A percentile compares a stretch with the other conserved stretches of the same genome.
Evolutionary conservation across 30 jellyfish, hydroid and myxozoan species (phyloP).

Genomic region (Mastigias papua): DNA sequence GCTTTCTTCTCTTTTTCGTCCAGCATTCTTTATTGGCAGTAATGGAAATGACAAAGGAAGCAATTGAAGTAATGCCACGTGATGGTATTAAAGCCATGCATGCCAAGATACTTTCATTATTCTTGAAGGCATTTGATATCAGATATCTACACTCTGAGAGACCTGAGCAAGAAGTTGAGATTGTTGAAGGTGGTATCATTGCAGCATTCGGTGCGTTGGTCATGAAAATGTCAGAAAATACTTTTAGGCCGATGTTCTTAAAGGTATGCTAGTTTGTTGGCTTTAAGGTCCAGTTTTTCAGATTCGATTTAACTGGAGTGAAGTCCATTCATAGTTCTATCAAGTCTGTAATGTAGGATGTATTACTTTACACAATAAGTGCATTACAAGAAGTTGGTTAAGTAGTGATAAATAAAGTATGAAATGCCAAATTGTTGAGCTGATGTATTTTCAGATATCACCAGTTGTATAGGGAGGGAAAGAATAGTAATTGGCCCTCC

Average conservation of each 20-base stretch:
- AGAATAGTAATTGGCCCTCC: no score
- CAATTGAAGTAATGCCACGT: constrained; percentile 64
- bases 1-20: not conserved
- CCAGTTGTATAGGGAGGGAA: no score
- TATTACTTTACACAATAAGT: no score
- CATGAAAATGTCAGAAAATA: constrained; percentile 86
- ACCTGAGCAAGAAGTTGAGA: constrained; percentile 28
- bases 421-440: no score
- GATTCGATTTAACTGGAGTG: no score
- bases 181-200: constrained; percentile 38
- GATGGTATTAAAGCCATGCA: constrained; percentile 57
- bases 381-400: no score
- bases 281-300: not conserved
- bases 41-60: constrained; percentile 46
- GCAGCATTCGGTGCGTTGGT: constrained; percentile 74
- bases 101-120: constrained; percentile 54
- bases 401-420: no score
- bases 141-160: constrained; percentile 40
- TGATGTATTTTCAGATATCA: no score
- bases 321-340: no score
- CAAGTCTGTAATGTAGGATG: no score
- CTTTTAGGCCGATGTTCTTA: constrained; percentile 87
- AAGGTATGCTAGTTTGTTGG: constrained; percentile 58
- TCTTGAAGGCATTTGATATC: constrained; percentile 66
- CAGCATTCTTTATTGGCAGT: constrained; percentile 54